Percentiles rank a stretch among this genome's conserved stretches.
Conservation (phyloP, 1,140 invertebrate species). For the Laupala kohalensis region DNA sequence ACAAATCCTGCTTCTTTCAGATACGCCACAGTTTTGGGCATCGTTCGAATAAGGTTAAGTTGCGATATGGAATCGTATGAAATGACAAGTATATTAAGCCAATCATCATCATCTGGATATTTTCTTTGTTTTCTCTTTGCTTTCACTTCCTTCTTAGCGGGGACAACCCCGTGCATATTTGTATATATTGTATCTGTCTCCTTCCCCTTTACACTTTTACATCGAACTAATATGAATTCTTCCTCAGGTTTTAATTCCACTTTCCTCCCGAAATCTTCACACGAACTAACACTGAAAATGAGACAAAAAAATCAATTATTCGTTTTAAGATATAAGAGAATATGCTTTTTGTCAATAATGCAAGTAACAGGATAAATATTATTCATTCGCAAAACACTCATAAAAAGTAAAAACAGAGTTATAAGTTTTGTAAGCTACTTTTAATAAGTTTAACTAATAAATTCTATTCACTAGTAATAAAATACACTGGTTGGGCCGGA, state of each 20-base stretch:
- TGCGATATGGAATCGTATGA: conserved; percentile 74
- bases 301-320: conserved; percentile 11
- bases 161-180: conserved; percentile 28
- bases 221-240: conserved; percentile 32
- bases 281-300: conserved; percentile 20
- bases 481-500: no score
- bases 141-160: conserved; percentile 11
- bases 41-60: conserved; percentile 56
- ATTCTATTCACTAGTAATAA: no score
- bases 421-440: no score
- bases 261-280: conserved; percentile 28
- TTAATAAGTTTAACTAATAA: no score
- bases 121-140: background rate
- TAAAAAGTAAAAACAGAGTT: no score
- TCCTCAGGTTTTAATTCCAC: conserved; percentile 25
- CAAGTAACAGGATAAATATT: no score
- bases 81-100: conserved; percentile 52
- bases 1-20: conserved; percentile 43
- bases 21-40: conserved; percentile 56
- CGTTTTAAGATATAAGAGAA: conserved; percentile 5
- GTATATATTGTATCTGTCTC: conserved; percentile 28
- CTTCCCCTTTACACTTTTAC: conserved; percentile 23
- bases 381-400: no score
- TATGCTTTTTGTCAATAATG: no score
- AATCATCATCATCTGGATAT: conserved; percentile 21